A percentile compares a stretch with the other conserved stretches of the same genome.
These are phyloP conservation scores for Recurvirostra avosetta DNA, from an alignment of 2,113 vertebrate species.

Conservation along the genomic window DNA sequence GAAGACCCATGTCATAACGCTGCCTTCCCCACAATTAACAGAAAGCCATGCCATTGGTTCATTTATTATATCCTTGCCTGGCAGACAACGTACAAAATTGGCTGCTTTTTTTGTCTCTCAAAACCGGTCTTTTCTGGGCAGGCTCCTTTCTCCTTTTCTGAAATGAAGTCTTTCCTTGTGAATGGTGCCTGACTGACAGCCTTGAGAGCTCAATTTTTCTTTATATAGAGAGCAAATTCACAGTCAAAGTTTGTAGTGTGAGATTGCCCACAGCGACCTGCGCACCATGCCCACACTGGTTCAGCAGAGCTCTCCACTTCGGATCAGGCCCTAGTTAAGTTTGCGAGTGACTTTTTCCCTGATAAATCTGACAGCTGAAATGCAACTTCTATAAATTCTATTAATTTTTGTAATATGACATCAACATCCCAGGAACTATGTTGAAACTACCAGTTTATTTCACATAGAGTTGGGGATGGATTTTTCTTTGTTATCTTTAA, in stretches of 20 bases:
- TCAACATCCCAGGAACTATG: background rate
- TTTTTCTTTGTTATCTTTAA: background rate
- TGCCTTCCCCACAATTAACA: background rate
- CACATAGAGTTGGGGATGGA: background rate
- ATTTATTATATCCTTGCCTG: background rate
- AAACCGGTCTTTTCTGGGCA: background rate
- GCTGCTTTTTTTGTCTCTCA: background rate
- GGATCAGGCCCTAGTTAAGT: background rate
- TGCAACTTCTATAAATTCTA: background rate
- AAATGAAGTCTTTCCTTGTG: background rate
- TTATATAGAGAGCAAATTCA: background rate
- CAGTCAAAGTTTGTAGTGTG: background rate
- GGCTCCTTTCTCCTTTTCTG: background rate
- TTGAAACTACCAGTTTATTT: background rate
- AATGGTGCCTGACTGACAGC: background rate
- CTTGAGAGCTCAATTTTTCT: background rate
- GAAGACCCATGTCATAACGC: background rate
- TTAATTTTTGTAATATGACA: background rate
- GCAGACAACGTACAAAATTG: background rate
- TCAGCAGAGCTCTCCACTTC: background rate
- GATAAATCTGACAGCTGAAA: background rate
- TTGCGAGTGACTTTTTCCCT: background rate
- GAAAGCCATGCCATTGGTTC: background rate
- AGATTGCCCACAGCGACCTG: background rate
- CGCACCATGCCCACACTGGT: background rate